These are phyloP conservation scores for Melanotaenia boesemani DNA, from an alignment of 2,797 vertebrate species.

Conservation along the genomic window DNA sequence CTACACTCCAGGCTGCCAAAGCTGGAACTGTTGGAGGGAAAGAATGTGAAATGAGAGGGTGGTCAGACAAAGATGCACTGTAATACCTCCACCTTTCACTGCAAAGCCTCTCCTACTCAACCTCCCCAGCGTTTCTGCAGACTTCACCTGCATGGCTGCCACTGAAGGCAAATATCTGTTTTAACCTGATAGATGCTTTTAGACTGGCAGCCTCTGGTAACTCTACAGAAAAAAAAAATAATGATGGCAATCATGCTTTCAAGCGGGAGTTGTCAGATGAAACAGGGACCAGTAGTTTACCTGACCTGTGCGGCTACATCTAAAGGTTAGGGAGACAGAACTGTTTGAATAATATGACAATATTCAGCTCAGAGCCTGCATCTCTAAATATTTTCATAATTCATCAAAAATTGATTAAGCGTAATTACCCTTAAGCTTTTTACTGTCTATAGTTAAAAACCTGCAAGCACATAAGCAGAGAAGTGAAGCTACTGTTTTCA, in stretches of 20 bases:
- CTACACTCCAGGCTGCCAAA: conserved; percentile 47
- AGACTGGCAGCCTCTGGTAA: conserved; percentile 1
- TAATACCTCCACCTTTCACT: conserved; percentile 18
- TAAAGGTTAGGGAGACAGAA: conserved; percentile 21
- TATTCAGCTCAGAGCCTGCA: conserved; percentile 1
- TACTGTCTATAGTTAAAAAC: conserved; percentile 77
- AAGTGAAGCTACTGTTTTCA: conserved; percentile 33
- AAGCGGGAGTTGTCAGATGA: conserved; percentile 13
- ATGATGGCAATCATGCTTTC: conserved; percentile 6
- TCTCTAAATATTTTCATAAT: conserved; percentile 7
- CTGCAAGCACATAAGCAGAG: conserved; percentile 79
- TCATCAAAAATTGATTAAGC: conserved; percentile 33
- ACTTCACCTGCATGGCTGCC: conserved; percentile 18
- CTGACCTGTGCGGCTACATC: conserved; percentile 37
- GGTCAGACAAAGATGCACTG: conserved; percentile 44
- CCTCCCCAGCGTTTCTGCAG: not conserved
- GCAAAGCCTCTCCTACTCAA: conserved; percentile 16
- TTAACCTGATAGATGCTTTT: conserved; percentile 6
- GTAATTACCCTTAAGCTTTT: conserved; percentile 79
- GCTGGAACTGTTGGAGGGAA: conserved; percentile 26
- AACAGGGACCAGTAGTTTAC: conserved; percentile 33
- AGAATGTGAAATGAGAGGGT: conserved; percentile 34
- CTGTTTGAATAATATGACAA: not conserved
- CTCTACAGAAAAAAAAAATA: conserved; percentile 13
- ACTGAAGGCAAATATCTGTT: not conserved